Percentiles rank a stretch among this genome's conserved stretches.
Evolutionary conservation across 2,888 invertebrate species (phyloP).

Genomic region (Argyresthia goedartella): DNA sequence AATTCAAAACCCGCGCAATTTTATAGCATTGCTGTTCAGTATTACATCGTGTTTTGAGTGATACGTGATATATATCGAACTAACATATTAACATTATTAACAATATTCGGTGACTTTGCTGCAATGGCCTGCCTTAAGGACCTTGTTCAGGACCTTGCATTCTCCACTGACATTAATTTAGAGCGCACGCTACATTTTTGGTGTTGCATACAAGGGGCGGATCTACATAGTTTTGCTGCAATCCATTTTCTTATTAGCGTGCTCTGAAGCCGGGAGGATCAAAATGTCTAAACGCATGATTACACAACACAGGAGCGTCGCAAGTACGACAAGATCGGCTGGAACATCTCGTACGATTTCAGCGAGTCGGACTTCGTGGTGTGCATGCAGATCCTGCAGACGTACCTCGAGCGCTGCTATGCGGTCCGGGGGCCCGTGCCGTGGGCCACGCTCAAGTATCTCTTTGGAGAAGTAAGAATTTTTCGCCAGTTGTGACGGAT

Average conservation of each 20-base stretch:
- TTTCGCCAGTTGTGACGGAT: neutral
- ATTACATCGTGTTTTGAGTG: too few relatives aligned
- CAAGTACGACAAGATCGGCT: conserved; percentile 94
- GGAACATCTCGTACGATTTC: conserved; percentile 95
- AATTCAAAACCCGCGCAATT: neutral
- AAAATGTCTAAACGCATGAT: neutral
- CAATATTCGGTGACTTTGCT: too few relatives aligned
- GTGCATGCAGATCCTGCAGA: conserved; percentile 86
- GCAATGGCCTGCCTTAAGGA: too few relatives aligned
- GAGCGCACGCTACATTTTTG: too few relatives aligned
- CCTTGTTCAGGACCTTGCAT: too few relatives aligned
- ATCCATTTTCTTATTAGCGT: too few relatives aligned
- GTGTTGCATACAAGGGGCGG: too few relatives aligned
- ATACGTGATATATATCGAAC: too few relatives aligned
- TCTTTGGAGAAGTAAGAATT: conserved; percentile 85
- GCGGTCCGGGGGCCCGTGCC: conserved; percentile 77
- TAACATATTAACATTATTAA: too few relatives aligned
- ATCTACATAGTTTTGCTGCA: too few relatives aligned
- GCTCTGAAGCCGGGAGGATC: neutral
- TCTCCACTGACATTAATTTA: too few relatives aligned
- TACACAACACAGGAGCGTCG: conserved; percentile 78
- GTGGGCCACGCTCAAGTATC: conserved; percentile 92
- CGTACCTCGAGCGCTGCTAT: conserved; percentile 82
- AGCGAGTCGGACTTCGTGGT: conserved; percentile 94
- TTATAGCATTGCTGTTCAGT: too few relatives aligned